These are phyloP conservation scores for Propsilocerus akamusi DNA, from an alignment of 1,140 invertebrate genomes.

Conservation along the genomic window DNA sequence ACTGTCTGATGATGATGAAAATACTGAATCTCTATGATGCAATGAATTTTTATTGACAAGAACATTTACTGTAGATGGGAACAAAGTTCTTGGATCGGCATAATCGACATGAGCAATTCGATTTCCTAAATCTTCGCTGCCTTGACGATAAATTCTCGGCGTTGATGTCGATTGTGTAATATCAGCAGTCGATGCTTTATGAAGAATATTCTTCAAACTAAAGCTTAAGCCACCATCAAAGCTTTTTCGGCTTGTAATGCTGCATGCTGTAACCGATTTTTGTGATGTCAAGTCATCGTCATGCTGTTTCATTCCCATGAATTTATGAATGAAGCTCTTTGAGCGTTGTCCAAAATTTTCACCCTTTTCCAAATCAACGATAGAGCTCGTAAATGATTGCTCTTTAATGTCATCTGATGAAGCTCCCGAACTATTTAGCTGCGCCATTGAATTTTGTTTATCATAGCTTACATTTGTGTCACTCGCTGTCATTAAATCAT, in stretches of 20 bases:
- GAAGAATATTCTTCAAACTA: neutral
- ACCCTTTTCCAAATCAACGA: neutral
- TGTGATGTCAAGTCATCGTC: slow-evolving; percentile 5
- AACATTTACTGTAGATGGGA: slow-evolving; percentile 25
- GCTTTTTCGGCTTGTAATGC: neutral
- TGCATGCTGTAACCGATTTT: slow-evolving; percentile 3
- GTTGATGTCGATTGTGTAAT: neutral
- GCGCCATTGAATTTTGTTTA: no score
- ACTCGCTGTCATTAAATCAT: no score
- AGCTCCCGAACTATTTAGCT: neutral
- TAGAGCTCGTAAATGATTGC: neutral
- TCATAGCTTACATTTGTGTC: no score
- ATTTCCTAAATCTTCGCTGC: slow-evolving; percentile 62
- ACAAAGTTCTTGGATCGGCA: slow-evolving; percentile 51
- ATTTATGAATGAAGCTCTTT: neutral
- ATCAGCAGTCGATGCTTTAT: neutral
- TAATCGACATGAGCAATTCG: slow-evolving; percentile 75
- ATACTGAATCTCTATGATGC: slow-evolving; percentile 29
- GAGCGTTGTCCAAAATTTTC: neutral
- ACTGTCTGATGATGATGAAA: slow-evolving; percentile 41
- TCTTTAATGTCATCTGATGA: neutral
- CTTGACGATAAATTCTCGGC: slow-evolving; percentile 45
- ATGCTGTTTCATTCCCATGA: neutral
- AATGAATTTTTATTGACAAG: slow-evolving; percentile 30
- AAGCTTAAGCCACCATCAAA: neutral